Percentiles rank a stretch among this genome's conserved stretches.
phyloP scores from a whole-genome alignment of 2,113 vertebrate genomes.

The Rhinoderma darwinii region DNA sequence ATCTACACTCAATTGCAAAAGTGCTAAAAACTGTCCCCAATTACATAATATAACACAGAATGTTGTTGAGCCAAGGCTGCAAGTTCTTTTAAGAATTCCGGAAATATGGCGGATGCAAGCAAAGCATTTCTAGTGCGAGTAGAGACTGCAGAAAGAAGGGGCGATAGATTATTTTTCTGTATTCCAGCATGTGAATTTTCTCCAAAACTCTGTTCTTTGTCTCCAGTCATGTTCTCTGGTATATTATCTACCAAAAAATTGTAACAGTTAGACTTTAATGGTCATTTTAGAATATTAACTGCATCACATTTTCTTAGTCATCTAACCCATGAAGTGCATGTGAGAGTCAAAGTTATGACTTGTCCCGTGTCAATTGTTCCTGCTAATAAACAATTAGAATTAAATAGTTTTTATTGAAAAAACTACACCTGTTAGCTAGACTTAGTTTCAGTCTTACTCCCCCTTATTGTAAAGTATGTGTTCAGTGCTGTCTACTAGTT shows the following conservation, averaged over 20 bases:
- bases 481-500: neutral
- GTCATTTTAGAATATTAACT: neutral
- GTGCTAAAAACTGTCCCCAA: slow-evolving; percentile 78
- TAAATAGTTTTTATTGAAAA: neutral
- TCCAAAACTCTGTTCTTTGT: slow-evolving; percentile 65
- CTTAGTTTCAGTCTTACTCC: neutral
- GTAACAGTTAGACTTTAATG: neutral
- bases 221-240: slow-evolving; percentile 66
- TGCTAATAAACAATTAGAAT: neutral
- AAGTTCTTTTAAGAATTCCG: slow-evolving; percentile 96
- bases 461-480: neutral
- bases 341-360: neutral
- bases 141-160: slow-evolving; percentile 76
- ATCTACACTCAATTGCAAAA: slow-evolving; percentile 60
- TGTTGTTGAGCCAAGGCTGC: slow-evolving; percentile 95
- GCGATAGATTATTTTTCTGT: slow-evolving; percentile 72
- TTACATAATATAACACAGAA: slow-evolving; percentile 86
- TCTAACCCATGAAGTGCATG: neutral
- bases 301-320: neutral
- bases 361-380: neutral
- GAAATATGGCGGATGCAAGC: slow-evolving; percentile 90
- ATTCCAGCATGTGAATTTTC: slow-evolving; percentile 69
- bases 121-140: slow-evolving; percentile 80
- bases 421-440: neutral
- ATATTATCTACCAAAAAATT: slow-evolving; percentile 74